phyloP scores from a whole-genome alignment of 2,113 vertebrate species.

The Paratilapia polleni region DNA sequence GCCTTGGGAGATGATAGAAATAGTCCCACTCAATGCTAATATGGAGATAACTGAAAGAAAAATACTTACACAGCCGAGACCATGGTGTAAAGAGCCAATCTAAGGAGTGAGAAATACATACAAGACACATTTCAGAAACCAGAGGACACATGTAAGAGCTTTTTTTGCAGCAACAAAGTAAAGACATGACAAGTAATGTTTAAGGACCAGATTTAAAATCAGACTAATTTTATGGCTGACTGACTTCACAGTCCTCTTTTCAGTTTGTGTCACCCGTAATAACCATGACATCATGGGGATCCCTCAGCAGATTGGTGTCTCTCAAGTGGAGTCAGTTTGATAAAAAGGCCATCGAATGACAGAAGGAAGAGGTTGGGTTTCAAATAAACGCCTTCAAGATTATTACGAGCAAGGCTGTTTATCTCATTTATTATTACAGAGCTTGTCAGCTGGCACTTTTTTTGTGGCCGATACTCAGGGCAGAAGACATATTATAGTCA shows the following conservation, averaged over 20 bases:
- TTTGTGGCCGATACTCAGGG: background rate
- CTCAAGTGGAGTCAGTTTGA: background rate
- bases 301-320: background rate
- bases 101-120: slow-evolving; percentile 62
- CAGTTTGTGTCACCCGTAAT: background rate
- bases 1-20: background rate
- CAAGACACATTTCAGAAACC: slow-evolving; percentile 13
- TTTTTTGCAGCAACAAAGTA: background rate
- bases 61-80: slow-evolving; percentile 96
- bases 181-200: background rate
- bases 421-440: slow-evolving; percentile 17
- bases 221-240: background rate
- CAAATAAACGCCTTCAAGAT: slow-evolving; percentile 4
- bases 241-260: background rate
- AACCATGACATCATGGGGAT: background rate
- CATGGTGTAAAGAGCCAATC: slow-evolving; percentile 97
- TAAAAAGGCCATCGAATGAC: background rate
- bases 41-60: background rate
- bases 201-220: background rate
- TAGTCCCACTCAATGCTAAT: background rate
- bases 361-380: background rate
- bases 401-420: background rate
- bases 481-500: slow-evolving; percentile 18
- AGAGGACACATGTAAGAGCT: background rate
- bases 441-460: slow-evolving; percentile 5